Evolutionary conservation across 2,797 vertebrate species (phyloP).

Genomic region (Pyrocephalus nanus): DNA sequence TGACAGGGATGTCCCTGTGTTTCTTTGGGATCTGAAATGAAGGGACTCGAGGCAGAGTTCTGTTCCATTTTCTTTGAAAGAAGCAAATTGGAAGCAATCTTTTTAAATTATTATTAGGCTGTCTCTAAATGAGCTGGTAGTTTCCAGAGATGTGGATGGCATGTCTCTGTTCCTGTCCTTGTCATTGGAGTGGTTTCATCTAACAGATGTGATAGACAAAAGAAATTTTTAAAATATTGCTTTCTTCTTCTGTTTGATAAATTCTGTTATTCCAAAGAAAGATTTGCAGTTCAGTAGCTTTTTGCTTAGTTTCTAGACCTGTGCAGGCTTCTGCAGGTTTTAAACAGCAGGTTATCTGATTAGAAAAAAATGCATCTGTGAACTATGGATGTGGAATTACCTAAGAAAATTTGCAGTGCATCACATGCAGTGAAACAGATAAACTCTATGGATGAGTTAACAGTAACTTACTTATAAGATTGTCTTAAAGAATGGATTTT

Average conservation of each 20-base stretch:
- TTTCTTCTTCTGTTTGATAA: not conserved
- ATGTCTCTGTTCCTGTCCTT: not conserved
- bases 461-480: not conserved
- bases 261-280: not conserved
- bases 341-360: not conserved
- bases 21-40: not conserved
- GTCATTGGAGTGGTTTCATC: not conserved
- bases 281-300: not conserved
- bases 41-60: not conserved
- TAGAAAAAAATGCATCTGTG: not conserved
- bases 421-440: not conserved
- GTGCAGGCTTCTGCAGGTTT: not conserved
- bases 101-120: not conserved
- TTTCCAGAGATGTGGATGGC: not conserved
- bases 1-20: not conserved
- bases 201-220: not conserved
- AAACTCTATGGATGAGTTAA: not conserved
- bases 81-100: not conserved
- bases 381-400: not conserved
- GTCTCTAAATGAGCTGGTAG: not conserved
- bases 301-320: not conserved
- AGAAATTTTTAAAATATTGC: not conserved
- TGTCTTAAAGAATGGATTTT: not conserved
- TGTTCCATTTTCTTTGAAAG: not conserved
- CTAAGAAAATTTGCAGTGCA: not conserved